Evolutionary conservation across 2,888 invertebrate genomes (phyloP).

Genomic region (Nemoura dubitans): DNA sequence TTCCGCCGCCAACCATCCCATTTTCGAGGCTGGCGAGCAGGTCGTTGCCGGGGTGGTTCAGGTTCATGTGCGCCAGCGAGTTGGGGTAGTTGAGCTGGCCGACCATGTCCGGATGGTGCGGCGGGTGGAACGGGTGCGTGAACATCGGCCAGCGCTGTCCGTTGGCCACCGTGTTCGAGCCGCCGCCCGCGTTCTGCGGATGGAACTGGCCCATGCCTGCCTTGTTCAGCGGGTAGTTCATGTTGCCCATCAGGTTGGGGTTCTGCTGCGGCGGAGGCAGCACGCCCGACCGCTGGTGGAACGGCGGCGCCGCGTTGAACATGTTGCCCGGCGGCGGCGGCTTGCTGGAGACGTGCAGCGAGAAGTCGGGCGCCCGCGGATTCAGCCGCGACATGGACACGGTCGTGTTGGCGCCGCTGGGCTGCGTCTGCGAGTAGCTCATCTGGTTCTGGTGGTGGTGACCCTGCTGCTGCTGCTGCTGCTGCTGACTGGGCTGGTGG

Average conservation of each 20-base stretch:
- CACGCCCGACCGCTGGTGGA: conserved; percentile 46
- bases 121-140: conserved; percentile 45
- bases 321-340: conserved; percentile 53
- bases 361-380: conserved; percentile 83
- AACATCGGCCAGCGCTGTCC: conserved; percentile 50
- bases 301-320: conserved; percentile 43
- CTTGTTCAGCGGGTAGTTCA: conserved; percentile 47
- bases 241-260: conserved; percentile 46
- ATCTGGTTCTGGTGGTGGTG: conserved; percentile 50
- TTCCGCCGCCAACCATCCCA: conserved; percentile 45
- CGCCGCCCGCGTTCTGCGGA: conserved; percentile 40
- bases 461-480: conserved; percentile 50
- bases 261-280: conserved; percentile 48
- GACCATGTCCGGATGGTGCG: conserved; percentile 47
- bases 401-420: conserved; percentile 56
- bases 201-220: conserved; percentile 45
- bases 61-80: conserved; percentile 46
- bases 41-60: conserved; percentile 53
- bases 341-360: conserved; percentile 61
- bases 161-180: conserved; percentile 45
- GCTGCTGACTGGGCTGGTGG: conserved; percentile 53
- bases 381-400: conserved; percentile 75
- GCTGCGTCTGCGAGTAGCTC: conserved; percentile 45
- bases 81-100: conserved; percentile 43
- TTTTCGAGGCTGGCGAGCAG: conserved; percentile 61